These are phyloP conservation scores for Cantharis nigra DNA, from an alignment of 2,888 invertebrate genomes.

Conservation along the genomic window DNA sequence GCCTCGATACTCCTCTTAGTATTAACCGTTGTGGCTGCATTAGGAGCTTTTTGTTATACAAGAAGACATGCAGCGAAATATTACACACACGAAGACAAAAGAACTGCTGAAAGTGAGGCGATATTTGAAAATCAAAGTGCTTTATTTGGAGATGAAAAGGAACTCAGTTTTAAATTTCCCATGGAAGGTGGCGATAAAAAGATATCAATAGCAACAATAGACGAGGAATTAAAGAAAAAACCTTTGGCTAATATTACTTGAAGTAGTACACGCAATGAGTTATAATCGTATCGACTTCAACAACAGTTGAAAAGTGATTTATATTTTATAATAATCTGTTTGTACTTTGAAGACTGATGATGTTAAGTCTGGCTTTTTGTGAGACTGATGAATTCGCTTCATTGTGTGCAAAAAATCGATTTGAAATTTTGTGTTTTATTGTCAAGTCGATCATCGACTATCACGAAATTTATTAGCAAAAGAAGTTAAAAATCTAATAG, in stretches of 20 bases:
- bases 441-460: conserved; percentile 4
- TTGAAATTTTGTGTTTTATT: conserved; percentile 20
- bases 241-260: conserved; percentile 49
- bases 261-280: conserved; percentile 12
- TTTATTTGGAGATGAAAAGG: conserved; percentile 55
- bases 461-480: conserved; percentile 20
- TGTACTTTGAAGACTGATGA: conserved; percentile 10
- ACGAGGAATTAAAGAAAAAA: conserved; percentile 53
- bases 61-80: conserved; percentile 76
- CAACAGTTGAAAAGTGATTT: background rate
- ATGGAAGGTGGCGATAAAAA: conserved; percentile 52
- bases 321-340: conserved; percentile 8
- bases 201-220: conserved; percentile 54
- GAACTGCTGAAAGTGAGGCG: conserved; percentile 52
- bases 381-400: conserved; percentile 1
- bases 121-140: conserved; percentile 56
- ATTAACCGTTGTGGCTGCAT: conserved; percentile 54
- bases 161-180: conserved; percentile 65
- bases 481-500: background rate
- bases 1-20: conserved; percentile 62
- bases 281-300: background rate
- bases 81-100: conserved; percentile 79
- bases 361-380: conserved; percentile 9
- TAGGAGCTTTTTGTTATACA: conserved; percentile 66
- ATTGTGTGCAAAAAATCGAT: conserved; percentile 19